phyloP scores from a whole-genome alignment of 2,113 vertebrate species.

The Synodontis membranacea region DNA sequence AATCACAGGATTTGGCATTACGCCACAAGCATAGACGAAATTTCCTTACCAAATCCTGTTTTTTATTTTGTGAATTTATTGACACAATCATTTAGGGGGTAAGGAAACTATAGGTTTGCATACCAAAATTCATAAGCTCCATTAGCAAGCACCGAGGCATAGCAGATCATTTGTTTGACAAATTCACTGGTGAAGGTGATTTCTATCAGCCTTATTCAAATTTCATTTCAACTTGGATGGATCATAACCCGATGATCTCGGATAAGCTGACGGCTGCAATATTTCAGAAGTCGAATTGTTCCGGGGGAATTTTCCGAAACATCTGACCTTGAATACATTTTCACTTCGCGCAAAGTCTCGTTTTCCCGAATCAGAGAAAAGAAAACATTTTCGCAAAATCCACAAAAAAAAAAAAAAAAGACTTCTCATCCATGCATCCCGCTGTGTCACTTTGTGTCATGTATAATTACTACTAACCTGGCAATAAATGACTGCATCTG shows the following conservation, averaged over 20 bases:
- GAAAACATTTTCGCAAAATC: conserved; percentile 17
- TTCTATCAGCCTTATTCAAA: conserved; percentile 54
- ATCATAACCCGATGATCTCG: conserved; percentile 51
- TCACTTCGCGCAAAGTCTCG: background rate
- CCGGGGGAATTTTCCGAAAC: background rate
- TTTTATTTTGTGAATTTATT: background rate
- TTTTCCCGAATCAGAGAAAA: conserved; percentile 16
- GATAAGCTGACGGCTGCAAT: conserved; percentile 13
- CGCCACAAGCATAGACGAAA: conserved; percentile 7
- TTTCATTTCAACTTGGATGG: conserved; percentile 67
- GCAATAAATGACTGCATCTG: conserved; percentile 69
- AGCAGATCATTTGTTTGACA: conserved; percentile 56
- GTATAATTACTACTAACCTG: conserved; percentile 79
- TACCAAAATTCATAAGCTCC: conserved; percentile 26
- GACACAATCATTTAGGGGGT: background rate
- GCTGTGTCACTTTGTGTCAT: conserved; percentile 58
- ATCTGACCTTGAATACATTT: background rate
- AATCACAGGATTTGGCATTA: background rate
- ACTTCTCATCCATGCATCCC: background rate
- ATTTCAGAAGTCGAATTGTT: background rate
- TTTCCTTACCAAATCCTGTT: conserved; percentile 19
- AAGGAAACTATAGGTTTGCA: conserved; percentile 11
- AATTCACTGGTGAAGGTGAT: conserved; percentile 52
- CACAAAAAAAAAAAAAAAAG: conserved; percentile 9
- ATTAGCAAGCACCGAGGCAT: conserved; percentile 17